These are phyloP conservation scores for Dendroctonus valens DNA, from an alignment of 1,140 invertebrate species.

Conservation along the genomic window DNA sequence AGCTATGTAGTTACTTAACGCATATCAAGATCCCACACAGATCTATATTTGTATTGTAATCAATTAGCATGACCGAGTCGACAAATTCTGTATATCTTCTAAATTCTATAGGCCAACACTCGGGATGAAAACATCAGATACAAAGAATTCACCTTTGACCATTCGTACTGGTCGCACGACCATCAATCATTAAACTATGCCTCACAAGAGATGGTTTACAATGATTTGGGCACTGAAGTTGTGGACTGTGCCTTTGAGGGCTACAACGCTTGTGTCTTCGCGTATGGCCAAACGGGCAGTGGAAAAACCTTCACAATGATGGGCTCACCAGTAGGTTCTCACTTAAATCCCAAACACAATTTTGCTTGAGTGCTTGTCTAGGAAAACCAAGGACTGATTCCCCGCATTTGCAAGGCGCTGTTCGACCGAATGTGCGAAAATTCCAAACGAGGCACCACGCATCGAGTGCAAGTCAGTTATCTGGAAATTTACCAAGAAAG, in stretches of 20 bases:
- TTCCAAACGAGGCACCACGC: constrained; percentile 78
- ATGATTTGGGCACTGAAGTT: constrained; percentile 84
- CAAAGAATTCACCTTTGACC: constrained; percentile 92
- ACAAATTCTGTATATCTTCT: too few species aligned
- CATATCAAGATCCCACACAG: neutral
- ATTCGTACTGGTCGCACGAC: constrained; percentile 88
- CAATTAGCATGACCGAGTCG: too few species aligned
- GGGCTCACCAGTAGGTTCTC: constrained; percentile 70
- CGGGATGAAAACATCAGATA: constrained; percentile 54
- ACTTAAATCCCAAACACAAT: neutral
- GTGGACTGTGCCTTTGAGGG: constrained; percentile 93
- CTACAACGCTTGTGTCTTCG: constrained; percentile 97
- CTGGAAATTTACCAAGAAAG: constrained; percentile 85
- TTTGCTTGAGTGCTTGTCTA: constrained; percentile 46
- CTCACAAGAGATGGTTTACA: constrained; percentile 83
- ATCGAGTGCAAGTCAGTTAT: constrained; percentile 79
- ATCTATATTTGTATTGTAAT: neutral
- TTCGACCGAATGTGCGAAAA: constrained; percentile 74
- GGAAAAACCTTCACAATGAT: constrained; percentile 99
- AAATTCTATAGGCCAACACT: constrained; percentile 43
- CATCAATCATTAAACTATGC: constrained; percentile 69
- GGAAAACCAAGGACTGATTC: constrained; percentile 82
- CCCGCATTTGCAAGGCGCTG: constrained; percentile 78
- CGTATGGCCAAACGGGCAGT: constrained; percentile 93
- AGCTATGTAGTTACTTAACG: neutral